Base-by-base conservation (phyloP, 2,113 vertebrate species). In the Phaethon lepturus region DNA sequence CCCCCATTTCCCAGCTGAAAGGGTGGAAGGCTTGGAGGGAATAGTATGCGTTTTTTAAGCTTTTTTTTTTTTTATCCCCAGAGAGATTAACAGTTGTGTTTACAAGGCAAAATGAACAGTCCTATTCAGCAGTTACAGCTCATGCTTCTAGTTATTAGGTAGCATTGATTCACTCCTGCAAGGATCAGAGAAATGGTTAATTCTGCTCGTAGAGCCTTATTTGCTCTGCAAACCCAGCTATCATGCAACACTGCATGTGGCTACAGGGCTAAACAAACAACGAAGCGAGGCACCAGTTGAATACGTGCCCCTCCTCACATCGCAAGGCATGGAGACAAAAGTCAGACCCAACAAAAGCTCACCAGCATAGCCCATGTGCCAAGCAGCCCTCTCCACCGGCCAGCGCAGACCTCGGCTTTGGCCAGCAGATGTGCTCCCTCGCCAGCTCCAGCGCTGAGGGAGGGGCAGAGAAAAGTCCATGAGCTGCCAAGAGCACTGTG, bases 181-280 rank as follows among this genome's bases (percentile, higher is more conserved):
- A 53, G 73, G 10, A 25, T 11, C 18, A 13, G 66, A 33, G 62
- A 60, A 83, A 67, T 0, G 77, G 35, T 9, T 47, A 90, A 38
- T 90, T 80, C 92, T 91, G 66, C 81, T 75, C 7, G 1, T 0
- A 4, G 44, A 73, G 74, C 66, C 68, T 28, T 78, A 16, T 94
- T 96, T 96, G 93, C 93, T 93, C 76, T 10, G 90, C 96, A 96
- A 95, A 95, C 93, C 84, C 44, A 3, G 67, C 86, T 22, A 29
- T 17, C 33, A 8, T 1, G 49, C 73, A 5, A 5, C 0, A 3
- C 60, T 6, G 55, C 24, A 3, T 49, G 85, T 2, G 59, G 42
- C 62, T 29, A 3, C 7, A 0, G 81, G 58, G 88, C 87, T 45
- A 7, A 67, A 8, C 49, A 69, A 53, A 8, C 52, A 16, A 2